Base-by-base conservation (phyloP, 2,113 vertebrate genomes). In the Rhinopomastus cyanomelas region DNA sequence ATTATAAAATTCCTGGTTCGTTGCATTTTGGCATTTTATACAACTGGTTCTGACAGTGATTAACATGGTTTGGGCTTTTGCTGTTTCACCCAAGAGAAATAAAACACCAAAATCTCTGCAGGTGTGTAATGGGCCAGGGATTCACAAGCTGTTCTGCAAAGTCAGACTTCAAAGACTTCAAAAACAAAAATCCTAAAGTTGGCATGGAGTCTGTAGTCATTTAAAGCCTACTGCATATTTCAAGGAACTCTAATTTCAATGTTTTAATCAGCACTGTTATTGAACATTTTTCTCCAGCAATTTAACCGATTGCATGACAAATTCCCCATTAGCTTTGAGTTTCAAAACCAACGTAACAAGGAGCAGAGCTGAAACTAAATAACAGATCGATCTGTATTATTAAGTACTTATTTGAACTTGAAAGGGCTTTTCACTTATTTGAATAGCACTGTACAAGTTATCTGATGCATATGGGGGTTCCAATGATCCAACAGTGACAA, bases 1-100 rank as follows among this genome's bases (percentile, higher is more conserved):
- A 97, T 97, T 97, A 97, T 91, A 97, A 96, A 96, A 96, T 81
- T 88, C 95, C 92, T 95, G 96, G 96, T 97, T 98, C 97, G 90
- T 79, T 97, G 97, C 93, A 94, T 97, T 97, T 97, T 98, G 97
- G 96, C 97, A 98, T 97, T 97, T 97, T 97, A 95, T 98, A 97
- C 97, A 98, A 98, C 97, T 98, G 97, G 97, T 98, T 98, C 97
- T 98, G 97, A 98, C 98, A 98, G 95, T 98, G 98, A 98, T 98
- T 98, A 98, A 98, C 97, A 97, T 92, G 96, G 95, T 96, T 97
- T 95, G 94, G 96, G 97, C 96, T 96, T 97, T 94, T 93, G 95
- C 95, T 96, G 96, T 95, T 97, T 96, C 96, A 97, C 97, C 97
- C 97, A 97, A 95, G 97, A 97, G 97, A 97, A 98, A 97, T 97